These are phyloP conservation scores for Piscicola geometra DNA, from an alignment of 2,888 invertebrate species.

Conservation along the genomic window DNA sequence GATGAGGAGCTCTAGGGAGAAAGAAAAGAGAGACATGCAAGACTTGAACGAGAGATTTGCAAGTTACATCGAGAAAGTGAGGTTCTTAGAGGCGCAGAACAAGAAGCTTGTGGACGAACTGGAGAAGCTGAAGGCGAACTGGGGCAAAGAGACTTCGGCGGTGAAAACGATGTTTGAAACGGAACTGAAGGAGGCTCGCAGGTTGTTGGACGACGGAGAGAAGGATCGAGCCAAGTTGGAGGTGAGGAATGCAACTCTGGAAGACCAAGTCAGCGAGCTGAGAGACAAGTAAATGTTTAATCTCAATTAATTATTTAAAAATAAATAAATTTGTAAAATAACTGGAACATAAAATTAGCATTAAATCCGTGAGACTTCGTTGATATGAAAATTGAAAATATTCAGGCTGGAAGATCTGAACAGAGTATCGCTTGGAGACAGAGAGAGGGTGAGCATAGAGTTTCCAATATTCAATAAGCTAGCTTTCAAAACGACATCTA, in stretches of 20 bases:
- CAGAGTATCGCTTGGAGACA: slow-evolving; percentile 17
- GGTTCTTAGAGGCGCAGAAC: slow-evolving; percentile 57
- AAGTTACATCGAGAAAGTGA: slow-evolving; percentile 58
- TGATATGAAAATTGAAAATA: too few species aligned
- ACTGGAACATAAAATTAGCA: too few species aligned
- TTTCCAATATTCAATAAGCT: too few species aligned
- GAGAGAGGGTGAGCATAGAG: slow-evolving; percentile 26
- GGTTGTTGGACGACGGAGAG: slow-evolving; percentile 58
- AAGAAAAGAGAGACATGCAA: slow-evolving; percentile 60
- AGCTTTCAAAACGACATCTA: too few species aligned
- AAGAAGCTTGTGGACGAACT: slow-evolving; percentile 54
- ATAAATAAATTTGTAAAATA: too few species aligned
- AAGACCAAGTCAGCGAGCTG: slow-evolving; percentile 56
- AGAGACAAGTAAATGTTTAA: slow-evolving; percentile 46
- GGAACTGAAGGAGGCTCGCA: slow-evolving; percentile 58
- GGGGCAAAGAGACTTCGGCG: slow-evolving; percentile 48
- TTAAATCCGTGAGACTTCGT: too few species aligned
- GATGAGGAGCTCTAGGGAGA: slow-evolving; percentile 55
- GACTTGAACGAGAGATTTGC: slow-evolving; percentile 60
- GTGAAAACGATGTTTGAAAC: slow-evolving; percentile 58
- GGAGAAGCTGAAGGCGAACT: slow-evolving; percentile 48
- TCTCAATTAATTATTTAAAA: too few species aligned
- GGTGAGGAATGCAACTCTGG: slow-evolving; percentile 55
- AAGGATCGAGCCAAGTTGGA: slow-evolving; percentile 58
- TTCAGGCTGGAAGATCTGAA: slow-evolving; percentile 33